Conservation (phyloP, 92 coral and sea anemone species). For the Phenganax stokvisi region DNA sequence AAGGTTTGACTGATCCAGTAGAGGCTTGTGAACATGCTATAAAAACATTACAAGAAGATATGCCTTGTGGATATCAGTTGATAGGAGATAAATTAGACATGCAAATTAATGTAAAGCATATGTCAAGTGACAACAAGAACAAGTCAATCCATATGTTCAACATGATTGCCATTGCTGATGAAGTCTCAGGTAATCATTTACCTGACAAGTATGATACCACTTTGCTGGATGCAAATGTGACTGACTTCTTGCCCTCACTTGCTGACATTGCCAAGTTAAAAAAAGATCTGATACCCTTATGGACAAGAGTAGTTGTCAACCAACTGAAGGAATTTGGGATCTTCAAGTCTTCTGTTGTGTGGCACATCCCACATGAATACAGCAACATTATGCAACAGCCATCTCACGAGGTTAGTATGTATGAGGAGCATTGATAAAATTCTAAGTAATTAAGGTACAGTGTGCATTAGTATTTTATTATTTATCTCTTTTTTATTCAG, state of each 20-base stretch:
- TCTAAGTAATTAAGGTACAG: too few relatives aligned
- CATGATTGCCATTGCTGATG: slow-evolving; percentile 42
- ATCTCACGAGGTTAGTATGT: not conserved
- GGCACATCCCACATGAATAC: slow-evolving; percentile 56
- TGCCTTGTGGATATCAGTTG: slow-evolving; percentile 30
- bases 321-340: slow-evolving; percentile 25
- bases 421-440: too few relatives aligned
- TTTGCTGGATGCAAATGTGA: slow-evolving; percentile 36
- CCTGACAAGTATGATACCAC: slow-evolving; percentile 45
- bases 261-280: slow-evolving; percentile 40
- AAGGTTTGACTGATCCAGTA: too few relatives aligned
- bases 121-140: slow-evolving; percentile 41
- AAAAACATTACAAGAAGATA: too few relatives aligned
- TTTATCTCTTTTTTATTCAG: too few relatives aligned
- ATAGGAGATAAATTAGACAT: slow-evolving; percentile 47
- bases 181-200: slow-evolving; percentile 42
- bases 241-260: slow-evolving; percentile 47
- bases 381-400: slow-evolving; percentile 46
- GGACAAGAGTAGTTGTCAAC: slow-evolving; percentile 49
- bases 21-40: too few relatives aligned
- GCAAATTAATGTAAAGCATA: slow-evolving; percentile 48
- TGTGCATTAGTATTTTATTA: too few relatives aligned
- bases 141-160: slow-evolving; percentile 46
- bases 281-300: slow-evolving; percentile 43
- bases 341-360: slow-evolving; percentile 15